Percentiles rank a stretch among this genome's conserved stretches.
Evolutionary conservation across 35 echinoderm and acorn worm species (phyloP).

Genomic region (Acanthaster planci): DNA sequence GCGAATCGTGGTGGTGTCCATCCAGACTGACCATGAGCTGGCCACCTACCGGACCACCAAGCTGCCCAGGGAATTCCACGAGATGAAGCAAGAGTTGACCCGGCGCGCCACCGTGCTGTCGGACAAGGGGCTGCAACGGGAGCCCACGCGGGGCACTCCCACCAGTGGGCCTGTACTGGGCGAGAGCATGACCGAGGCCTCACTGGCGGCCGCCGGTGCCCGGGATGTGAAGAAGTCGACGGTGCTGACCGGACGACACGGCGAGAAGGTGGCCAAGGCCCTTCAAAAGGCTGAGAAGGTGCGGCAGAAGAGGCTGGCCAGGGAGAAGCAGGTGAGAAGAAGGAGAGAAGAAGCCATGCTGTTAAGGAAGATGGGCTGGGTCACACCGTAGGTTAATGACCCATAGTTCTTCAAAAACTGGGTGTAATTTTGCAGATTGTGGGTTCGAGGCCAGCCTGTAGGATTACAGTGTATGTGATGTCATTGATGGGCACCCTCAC

Average conservation of each 20-base stretch:
- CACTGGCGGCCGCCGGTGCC: slow-evolving; percentile 37
- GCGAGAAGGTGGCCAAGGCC: slow-evolving; percentile 93
- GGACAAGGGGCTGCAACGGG: slow-evolving; percentile 71
- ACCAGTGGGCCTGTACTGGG: slow-evolving; percentile 45
- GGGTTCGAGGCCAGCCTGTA: too few species aligned
- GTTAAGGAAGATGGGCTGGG: too few species aligned
- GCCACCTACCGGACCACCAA: slow-evolving; percentile 78
- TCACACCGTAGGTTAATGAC: too few species aligned
- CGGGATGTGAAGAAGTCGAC: slow-evolving; percentile 82
- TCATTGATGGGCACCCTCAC: too few species aligned
- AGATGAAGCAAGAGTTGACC: slow-evolving; percentile 71
- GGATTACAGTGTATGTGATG: too few species aligned
- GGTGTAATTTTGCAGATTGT: too few species aligned
- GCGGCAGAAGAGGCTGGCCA: slow-evolving; percentile 88
- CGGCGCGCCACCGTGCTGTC: slow-evolving; percentile 64
- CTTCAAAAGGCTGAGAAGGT: slow-evolving; percentile 92
- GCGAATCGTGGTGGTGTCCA: slow-evolving; percentile 74
- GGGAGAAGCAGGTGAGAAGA: slow-evolving; percentile 95
- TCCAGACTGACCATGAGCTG: slow-evolving; percentile 69
- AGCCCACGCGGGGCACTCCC: slow-evolving; percentile 59
- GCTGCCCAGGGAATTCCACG: slow-evolving; percentile 68
- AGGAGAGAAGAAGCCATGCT: too few species aligned
- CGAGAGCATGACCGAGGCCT: slow-evolving; percentile 44
- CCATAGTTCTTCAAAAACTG: too few species aligned
- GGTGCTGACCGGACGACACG: slow-evolving; percentile 79